Percentiles rank a stretch among this genome's conserved stretches.
phyloP scores from a whole-genome alignment of 2,797 vertebrate genomes.

The Sebastes trivittatus region DNA sequence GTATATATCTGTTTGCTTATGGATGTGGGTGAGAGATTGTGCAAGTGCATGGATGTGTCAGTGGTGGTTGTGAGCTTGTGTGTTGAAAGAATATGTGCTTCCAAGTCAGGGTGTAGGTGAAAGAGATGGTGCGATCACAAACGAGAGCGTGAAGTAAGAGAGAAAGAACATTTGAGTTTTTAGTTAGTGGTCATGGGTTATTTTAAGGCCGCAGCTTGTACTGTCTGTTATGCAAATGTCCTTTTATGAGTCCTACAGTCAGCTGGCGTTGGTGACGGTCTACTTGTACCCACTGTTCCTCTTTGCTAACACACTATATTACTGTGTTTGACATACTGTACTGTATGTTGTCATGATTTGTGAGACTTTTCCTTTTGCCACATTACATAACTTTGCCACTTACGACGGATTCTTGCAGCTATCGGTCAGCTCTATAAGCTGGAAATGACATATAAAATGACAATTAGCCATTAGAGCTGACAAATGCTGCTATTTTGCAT shows the following conservation, averaged over 20 bases:
- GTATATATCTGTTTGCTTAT: not conserved
- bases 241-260: not conserved
- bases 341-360: conserved; percentile 10
- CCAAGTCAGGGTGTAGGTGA: not conserved
- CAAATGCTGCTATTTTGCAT: not conserved
- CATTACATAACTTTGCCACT: not conserved
- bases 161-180: not conserved
- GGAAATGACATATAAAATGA: not conserved
- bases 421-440: not conserved
- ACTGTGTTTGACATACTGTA: not conserved
- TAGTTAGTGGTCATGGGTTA: not conserved
- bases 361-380: conserved; percentile 2
- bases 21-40: conserved; percentile 1
- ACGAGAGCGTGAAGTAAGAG: not conserved
- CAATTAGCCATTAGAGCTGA: not conserved
- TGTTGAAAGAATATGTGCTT: not conserved
- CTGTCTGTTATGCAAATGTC: conserved; percentile 4
- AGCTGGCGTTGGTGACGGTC: not conserved
- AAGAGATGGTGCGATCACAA: not conserved
- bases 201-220: not conserved
- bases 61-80: not conserved
- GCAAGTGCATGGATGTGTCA: conserved; percentile 8
- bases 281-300: not conserved
- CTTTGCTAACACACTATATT: not conserved
- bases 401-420: not conserved